Conservation (phyloP, 2,797 vertebrate species). For the Smutsia temminckii region DNA sequence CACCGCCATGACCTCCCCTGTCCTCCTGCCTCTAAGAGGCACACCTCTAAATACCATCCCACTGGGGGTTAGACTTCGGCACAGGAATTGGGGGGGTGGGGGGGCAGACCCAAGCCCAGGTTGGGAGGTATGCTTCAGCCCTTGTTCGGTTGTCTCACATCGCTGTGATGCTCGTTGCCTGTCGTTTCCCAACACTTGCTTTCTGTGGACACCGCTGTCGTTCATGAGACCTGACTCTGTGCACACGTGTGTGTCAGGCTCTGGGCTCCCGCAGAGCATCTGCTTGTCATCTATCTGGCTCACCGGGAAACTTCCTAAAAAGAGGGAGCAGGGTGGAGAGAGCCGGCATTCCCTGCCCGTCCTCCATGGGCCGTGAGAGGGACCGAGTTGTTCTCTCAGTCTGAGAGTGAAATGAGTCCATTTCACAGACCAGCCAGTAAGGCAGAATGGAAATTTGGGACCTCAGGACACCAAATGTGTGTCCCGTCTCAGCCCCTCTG, state of each 20-base stretch:
- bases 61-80: fast-evolving
- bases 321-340: background rate
- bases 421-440: too few species aligned
- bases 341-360: fast-evolving
- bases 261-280: too few species aligned
- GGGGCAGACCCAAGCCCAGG: too few species aligned
- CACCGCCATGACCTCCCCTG: background rate
- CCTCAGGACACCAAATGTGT: too few species aligned
- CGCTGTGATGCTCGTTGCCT: background rate
- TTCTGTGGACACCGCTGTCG: background rate
- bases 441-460: background rate
- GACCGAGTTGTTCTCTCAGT: background rate
- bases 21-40: background rate
- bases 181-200: fast-evolving
- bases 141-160: background rate
- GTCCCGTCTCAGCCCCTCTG: background rate
- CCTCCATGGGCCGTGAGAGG: fast-evolving
- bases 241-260: too few species aligned
- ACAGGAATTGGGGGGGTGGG: background rate
- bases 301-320: background rate
- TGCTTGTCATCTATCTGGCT: fast-evolving
- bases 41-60: background rate
- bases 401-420: fast-evolving
- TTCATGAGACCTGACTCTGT: fast-evolving
- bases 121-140: too few species aligned